phyloP scores from a whole-genome alignment of 2,888 invertebrate species.

The Salticus scenicus region DNA sequence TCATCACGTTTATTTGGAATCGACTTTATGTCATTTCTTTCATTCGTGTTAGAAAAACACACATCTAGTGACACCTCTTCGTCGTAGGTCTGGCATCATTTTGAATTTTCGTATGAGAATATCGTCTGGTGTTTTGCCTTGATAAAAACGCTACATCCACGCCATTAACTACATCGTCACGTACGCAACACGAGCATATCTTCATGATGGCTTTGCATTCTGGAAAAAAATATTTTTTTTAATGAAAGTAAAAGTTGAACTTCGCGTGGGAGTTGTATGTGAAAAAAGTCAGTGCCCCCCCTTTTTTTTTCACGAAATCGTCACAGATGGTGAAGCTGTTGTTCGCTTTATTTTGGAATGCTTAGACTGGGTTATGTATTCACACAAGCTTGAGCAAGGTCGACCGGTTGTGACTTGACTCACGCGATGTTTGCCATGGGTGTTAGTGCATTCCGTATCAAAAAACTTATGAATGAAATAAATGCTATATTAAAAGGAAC shows the following conservation, averaged over 20 bases:
- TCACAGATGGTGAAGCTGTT: constrained; percentile 16
- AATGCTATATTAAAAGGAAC: too few species aligned
- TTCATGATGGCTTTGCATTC: background rate
- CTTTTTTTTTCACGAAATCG: constrained; percentile 10
- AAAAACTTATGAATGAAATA: too few species aligned
- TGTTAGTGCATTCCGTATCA: background rate
- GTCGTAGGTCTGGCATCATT: too few species aligned
- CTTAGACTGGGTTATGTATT: background rate
- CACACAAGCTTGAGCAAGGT: background rate
- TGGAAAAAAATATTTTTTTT: background rate
- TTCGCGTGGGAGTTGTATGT: constrained; percentile 20
- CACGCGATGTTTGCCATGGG: background rate
- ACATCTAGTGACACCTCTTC: too few species aligned
- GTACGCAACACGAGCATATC: background rate
- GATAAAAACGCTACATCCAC: too few species aligned
- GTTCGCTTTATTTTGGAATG: background rate
- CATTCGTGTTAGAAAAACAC: too few species aligned
- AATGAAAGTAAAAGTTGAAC: constrained; percentile 1
- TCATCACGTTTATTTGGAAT: too few species aligned
- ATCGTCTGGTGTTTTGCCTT: too few species aligned
- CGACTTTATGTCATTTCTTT: too few species aligned
- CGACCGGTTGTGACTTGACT: constrained; percentile 9
- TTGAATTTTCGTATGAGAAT: too few species aligned
- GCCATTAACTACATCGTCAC: too few species aligned
- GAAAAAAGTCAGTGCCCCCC: constrained; percentile 20